These are phyloP conservation scores for Amia ocellicauda DNA, from an alignment of 2,113 vertebrate species.

Conservation along the genomic window DNA sequence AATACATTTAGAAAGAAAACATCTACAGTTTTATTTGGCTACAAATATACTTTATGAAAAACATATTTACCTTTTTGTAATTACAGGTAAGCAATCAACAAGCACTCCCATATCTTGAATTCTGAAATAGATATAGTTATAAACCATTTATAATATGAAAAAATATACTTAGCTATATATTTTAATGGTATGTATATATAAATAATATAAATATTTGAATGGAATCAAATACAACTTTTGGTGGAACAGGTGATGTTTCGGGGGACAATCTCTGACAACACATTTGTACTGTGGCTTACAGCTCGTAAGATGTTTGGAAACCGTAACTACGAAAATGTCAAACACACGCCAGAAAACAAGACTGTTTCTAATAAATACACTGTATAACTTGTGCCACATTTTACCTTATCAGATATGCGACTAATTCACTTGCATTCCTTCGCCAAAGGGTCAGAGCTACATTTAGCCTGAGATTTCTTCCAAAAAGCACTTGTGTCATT, in stretches of 20 bases:
- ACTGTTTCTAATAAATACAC: neutral
- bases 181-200: too few species aligned
- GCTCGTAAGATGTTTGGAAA: too few species aligned
- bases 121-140: too few species aligned
- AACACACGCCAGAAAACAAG: neutral
- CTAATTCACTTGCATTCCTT: constrained; percentile 82
- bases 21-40: neutral
- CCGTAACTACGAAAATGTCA: too few species aligned
- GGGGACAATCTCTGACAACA: too few species aligned
- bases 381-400: neutral
- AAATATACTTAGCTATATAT: too few species aligned
- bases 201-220: too few species aligned
- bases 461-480: constrained; percentile 82
- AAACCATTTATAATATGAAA: too few species aligned
- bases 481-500: constrained; percentile 84
- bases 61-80: constrained; percentile 78
- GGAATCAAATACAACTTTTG: too few species aligned
- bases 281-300: too few species aligned
- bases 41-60: constrained; percentile 2
- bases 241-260: too few species aligned
- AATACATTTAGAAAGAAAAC: neutral
- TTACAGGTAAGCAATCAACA: constrained; percentile 87
- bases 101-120: constrained; percentile 86
- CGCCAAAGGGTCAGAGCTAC: constrained; percentile 88
- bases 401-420: constrained; percentile 89